These are phyloP conservation scores for pig (Sus scrofa) DNA, from an alignment of 2,113 vertebrate species.

Conservation along the genomic window DNA sequence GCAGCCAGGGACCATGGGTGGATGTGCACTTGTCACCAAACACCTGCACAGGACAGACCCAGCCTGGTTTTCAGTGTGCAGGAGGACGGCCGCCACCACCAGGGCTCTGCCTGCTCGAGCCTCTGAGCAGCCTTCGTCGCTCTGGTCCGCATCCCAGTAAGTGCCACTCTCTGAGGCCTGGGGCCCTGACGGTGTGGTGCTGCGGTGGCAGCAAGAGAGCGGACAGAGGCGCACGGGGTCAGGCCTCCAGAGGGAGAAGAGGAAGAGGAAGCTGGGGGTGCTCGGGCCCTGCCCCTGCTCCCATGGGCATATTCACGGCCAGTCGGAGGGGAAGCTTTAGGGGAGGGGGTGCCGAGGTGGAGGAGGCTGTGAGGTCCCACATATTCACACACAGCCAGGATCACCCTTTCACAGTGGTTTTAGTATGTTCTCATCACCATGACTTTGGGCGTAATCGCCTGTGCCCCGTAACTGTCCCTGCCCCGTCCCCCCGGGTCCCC, in stretches of 20 bases:
- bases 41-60: neutral
- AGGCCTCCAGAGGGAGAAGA: neutral
- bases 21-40: too few relatives aligned
- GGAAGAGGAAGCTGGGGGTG: neutral
- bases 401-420: neutral
- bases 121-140: neutral
- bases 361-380: neutral
- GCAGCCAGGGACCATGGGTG: too few relatives aligned
- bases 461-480: neutral
- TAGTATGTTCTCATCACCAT: neutral
- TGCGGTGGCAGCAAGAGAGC: neutral
- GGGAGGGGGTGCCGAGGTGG: too few relatives aligned
- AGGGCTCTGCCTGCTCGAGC: neutral
- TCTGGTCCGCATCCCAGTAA: neutral
- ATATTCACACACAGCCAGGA: too few relatives aligned
- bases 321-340: accelerated
- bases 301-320: accelerated
- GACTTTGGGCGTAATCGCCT: too few relatives aligned
- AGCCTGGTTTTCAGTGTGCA: neutral
- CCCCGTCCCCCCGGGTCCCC: accelerated
- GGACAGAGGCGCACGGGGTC: too few relatives aligned
- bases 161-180: neutral
- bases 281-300: accelerated
- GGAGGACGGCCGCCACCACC: neutral
- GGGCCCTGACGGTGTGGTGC: neutral